Base-by-base conservation (phyloP, 2,797 vertebrate species). In the Microctenopoma steveboyesi region DNA sequence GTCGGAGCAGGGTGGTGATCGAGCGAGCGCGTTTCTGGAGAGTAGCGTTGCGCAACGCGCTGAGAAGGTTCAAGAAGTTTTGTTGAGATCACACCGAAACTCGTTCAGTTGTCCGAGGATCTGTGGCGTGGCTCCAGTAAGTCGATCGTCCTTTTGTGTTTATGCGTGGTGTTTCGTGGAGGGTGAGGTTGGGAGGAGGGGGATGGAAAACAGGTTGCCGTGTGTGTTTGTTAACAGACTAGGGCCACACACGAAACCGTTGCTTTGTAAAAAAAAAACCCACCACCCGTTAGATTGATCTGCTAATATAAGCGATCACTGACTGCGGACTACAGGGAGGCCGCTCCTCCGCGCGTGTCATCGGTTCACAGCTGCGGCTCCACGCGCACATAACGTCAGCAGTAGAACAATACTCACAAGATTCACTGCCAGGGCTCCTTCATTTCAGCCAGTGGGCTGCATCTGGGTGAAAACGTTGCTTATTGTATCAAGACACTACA, bases 1-100 rank as follows among this genome's bases (percentile, higher is more conserved):
- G 53, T 62, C 53, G 8, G 37, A 63, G 49, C 64, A n/a, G 72
- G 61, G 40, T 18, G 28, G 64, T 0, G 78, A 56, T 70, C 51
- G 59, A 15, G 45, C 62, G 3, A 30, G 18, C 6, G 10, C 40
- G 13, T 10, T n/a, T 66, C 14, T 18, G 16, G 13, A 18, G 35
- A 30, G 27, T 22, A 60, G 15, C 43, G 10, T 27, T 12, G 10
- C 45, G 28, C 35, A n/a, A 13, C 45, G 28, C 35, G 22, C 33
- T 2, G 43, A 53, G 28, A 37, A 43, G 35, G 50, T 54, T 27
- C 10, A n/a, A 42, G 33, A 49, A 2, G 6, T 0, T 25, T n/a
- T 15, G 2, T 45, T 40, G 35, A 12, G 3, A 7, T 48, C 22
- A 53, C 57, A 2, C 1, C 0, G 4, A 58, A 58, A 30, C 27